Conservation (phyloP, 2,888 invertebrate species). For the Netelia inedita region DNA sequence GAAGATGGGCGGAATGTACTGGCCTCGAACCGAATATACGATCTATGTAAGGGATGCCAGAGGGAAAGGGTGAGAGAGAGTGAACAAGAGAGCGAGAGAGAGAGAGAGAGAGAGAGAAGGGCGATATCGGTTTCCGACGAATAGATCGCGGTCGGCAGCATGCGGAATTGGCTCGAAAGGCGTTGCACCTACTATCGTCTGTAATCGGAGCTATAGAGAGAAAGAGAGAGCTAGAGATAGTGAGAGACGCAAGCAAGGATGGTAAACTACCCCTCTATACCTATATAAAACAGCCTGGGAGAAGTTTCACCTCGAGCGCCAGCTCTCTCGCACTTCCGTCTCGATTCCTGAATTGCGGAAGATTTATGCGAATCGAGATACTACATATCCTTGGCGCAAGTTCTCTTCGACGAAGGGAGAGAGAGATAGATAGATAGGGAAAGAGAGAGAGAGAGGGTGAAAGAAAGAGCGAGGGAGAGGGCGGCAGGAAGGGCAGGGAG, state of each 20-base stretch:
- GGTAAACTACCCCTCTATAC: slow-evolving; percentile 58
- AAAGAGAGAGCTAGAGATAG: slow-evolving; percentile 30
- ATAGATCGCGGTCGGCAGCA: slow-evolving; percentile 61
- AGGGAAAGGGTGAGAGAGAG: too few species aligned
- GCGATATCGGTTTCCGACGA: slow-evolving; percentile 64
- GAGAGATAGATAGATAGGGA: too few species aligned
- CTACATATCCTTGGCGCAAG: slow-evolving; percentile 60
- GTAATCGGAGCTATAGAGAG: slow-evolving; percentile 62
- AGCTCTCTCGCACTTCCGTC: slow-evolving; percentile 55
- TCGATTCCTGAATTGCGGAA: slow-evolving; percentile 75
- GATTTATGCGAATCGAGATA: slow-evolving; percentile 81
- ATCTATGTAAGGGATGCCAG: too few species aligned
- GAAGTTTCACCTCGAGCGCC: slow-evolving; percentile 46
- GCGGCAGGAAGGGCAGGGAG: slow-evolving; percentile 72
- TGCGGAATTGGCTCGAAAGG: slow-evolving; percentile 59
- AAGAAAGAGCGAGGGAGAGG: slow-evolving; percentile 8
- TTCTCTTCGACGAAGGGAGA: slow-evolving; percentile 19
- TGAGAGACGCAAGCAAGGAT: slow-evolving; percentile 58
- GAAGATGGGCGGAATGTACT: too few species aligned
- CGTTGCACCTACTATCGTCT: slow-evolving; percentile 62
- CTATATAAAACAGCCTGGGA: slow-evolving; percentile 39
- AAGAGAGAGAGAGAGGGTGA: not conserved
- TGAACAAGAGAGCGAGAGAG: too few species aligned
- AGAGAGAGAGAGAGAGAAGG: not conserved
- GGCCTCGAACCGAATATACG: too few species aligned